Conservation (phyloP, 1,140 invertebrate genomes). For the Rhizoglyphus robini region DNA sequence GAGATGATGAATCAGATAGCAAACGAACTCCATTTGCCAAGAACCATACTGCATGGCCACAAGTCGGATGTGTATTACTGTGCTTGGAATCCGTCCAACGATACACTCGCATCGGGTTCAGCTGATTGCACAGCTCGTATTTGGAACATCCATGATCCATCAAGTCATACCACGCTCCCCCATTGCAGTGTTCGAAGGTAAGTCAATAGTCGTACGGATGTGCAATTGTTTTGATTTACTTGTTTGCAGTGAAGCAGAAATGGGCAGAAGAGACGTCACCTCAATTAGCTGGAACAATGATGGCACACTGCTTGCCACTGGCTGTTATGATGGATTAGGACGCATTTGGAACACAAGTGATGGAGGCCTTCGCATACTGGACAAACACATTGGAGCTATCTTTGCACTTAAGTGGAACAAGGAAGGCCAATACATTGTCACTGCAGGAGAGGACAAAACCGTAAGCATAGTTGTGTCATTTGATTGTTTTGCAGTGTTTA, state of each 20-base stretch:
- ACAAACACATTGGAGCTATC: conserved; percentile 98
- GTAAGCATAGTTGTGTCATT: no score
- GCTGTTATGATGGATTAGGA: conserved; percentile 96
- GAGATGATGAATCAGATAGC: no score
- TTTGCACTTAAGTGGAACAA: conserved; percentile 99
- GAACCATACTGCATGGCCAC: conserved; percentile 85
- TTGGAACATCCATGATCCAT: conserved; percentile 79
- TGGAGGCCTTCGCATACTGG: conserved; percentile 73
- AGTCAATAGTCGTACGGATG: no score
- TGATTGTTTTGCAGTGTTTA: no score
- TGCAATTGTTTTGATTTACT: not conserved
- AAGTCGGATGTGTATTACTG: conserved; percentile 99
- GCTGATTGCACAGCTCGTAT: conserved; percentile 95
- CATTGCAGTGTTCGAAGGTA: conserved; percentile 89
- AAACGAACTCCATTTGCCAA: no score
- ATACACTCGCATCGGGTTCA: conserved; percentile 87
- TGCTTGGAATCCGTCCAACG: conserved; percentile 95
- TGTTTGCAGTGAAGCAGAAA: conserved; percentile 73
- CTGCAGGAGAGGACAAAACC: conserved; percentile 64
- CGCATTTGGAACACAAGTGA: conserved; percentile 93
- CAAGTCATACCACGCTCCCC: conserved; percentile 73
- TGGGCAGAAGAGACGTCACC: conserved; percentile 97
- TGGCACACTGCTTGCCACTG: conserved; percentile 83
- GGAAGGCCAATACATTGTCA: conserved; percentile 90
- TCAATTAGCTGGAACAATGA: conserved; percentile 98